Percentiles rank a stretch among this genome's conserved stretches.
phyloP scores from a whole-genome alignment of 2,888 invertebrate genomes.

The Poecilus cupreus region DNA sequence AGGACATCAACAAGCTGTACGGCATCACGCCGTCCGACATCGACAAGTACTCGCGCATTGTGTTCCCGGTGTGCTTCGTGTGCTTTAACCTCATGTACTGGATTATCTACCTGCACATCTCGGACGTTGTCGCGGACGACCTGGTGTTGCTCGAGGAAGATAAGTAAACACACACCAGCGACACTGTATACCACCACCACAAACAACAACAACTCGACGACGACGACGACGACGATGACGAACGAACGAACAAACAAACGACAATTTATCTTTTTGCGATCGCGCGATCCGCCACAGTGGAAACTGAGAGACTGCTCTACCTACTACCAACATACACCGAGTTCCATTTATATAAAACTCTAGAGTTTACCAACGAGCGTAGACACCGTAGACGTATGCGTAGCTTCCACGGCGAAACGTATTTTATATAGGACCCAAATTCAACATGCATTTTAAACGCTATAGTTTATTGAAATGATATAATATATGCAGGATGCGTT shows the following conservation, averaged over 20 bases:
- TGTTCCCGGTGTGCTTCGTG: constrained; percentile 98
- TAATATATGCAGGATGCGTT: constrained; percentile 61
- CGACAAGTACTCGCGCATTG: constrained; percentile 98
- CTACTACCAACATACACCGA: constrained; percentile 33
- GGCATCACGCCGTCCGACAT: constrained; percentile 98
- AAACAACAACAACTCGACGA: neutral
- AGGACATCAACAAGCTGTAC: constrained; percentile 93
- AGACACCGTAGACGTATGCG: constrained; percentile 64
- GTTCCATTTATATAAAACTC: constrained; percentile 64
- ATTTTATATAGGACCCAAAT: constrained; percentile 64
- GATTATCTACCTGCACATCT: constrained; percentile 97
- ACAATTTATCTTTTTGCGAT: neutral
- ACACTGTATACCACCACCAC: neutral
- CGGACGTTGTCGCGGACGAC: constrained; percentile 96
- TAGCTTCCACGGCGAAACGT: constrained; percentile 68
- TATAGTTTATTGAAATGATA: constrained; percentile 62
- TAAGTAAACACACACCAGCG: constrained; percentile 64
- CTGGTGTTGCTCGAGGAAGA: constrained; percentile 86
- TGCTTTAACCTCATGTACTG: constrained; percentile 99
- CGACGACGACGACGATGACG: constrained; percentile 2
- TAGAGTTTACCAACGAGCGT: constrained; percentile 66
- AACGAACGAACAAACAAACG: too few relatives aligned
- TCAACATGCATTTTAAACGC: constrained; percentile 59
- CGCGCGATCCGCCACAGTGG: constrained; percentile 27
- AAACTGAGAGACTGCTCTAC: constrained; percentile 22